Base-by-base conservation (phyloP, 2,113 vertebrate species). In the Danio rerio region DNA sequence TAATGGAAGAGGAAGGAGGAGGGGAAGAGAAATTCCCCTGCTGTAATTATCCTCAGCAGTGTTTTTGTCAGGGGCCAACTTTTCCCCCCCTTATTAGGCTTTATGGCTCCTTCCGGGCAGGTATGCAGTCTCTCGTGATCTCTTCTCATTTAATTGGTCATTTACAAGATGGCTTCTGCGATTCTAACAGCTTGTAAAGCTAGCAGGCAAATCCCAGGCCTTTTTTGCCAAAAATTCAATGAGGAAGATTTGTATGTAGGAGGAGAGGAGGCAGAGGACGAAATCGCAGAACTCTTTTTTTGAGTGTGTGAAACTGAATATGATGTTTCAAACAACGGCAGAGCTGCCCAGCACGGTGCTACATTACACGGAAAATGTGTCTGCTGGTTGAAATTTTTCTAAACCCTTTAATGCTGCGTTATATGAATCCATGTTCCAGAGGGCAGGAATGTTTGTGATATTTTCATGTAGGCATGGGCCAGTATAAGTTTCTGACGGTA, bases 131-230 rank as follows among this genome's bases (percentile, higher is more conserved):
- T 83, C 85, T 84, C n/a, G 12, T 56, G 63, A 92, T 87, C 86
- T 85, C 58, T 81, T 87, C 81, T 86, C 78, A 81, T 91, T 91
- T 90, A 89, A 92, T 84, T 87, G 78, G 83, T 84, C 72, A 0
- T 93, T 92, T 90, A 91, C 63, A 89, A 84, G 85, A 90, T 79
- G 86, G 75, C 89, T 83, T 86, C 86, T 82, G 83, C 78, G 73
- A 86, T 88, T 88, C 83, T 80, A 89, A 86, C 79, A 86, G 86
- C 84, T 89, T 84, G 72, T 92, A 89, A 92, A 91, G 81, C n/a
- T 65, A 49, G 56, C 77, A 75, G 66, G 68, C 84, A 31, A 84
- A 86, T 85, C 80, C 70, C 78, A 18, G 62, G 83, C 70, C 55
- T 77, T 66, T 80, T 63, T 12, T 9, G 82, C 74, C 62, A 20